These are phyloP conservation scores for Icerya purchasi DNA, from an alignment of 2,888 invertebrate species.

Conservation along the genomic window DNA sequence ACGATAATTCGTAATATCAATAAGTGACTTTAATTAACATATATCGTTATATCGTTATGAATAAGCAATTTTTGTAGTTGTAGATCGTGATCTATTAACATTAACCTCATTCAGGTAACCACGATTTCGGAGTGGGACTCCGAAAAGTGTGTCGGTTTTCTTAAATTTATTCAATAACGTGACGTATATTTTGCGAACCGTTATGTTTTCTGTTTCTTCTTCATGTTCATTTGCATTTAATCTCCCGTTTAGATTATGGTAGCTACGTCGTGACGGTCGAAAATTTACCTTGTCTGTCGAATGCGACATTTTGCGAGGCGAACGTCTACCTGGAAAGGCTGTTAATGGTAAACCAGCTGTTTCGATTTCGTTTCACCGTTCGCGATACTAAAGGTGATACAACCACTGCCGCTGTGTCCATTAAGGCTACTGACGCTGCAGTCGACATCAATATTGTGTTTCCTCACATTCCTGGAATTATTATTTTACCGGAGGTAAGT, in stretches of 20 bases:
- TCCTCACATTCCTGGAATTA: constrained; percentile 54
- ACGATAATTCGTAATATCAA: too few species aligned
- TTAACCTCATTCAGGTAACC: too few species aligned
- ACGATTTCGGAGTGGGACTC: too few species aligned
- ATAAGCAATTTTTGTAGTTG: too few species aligned
- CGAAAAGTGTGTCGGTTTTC: too few species aligned
- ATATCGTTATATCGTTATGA: too few species aligned
- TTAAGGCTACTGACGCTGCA: constrained; percentile 63
- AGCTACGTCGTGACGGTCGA: constrained; percentile 56
- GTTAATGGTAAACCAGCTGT: constrained; percentile 57
- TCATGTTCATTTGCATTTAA: too few species aligned
- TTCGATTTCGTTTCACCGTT: constrained; percentile 51
- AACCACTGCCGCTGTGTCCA: constrained; percentile 51
- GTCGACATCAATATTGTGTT: constrained; percentile 64
- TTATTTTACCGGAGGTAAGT: constrained; percentile 51
- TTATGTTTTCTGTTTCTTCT: too few species aligned
- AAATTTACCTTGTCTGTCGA: constrained; percentile 60
- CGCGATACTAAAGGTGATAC: constrained; percentile 56
- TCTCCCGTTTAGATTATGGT: constrained; percentile 28
- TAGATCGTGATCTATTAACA: too few species aligned
- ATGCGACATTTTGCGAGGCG: constrained; percentile 74
- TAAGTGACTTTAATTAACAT: too few species aligned
- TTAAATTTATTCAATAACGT: too few species aligned
- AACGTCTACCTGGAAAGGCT: constrained; percentile 57
- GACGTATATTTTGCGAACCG: too few species aligned